Base-by-base conservation (phyloP, 2,797 vertebrate species). In the Enteromius trimaculatus region DNA sequence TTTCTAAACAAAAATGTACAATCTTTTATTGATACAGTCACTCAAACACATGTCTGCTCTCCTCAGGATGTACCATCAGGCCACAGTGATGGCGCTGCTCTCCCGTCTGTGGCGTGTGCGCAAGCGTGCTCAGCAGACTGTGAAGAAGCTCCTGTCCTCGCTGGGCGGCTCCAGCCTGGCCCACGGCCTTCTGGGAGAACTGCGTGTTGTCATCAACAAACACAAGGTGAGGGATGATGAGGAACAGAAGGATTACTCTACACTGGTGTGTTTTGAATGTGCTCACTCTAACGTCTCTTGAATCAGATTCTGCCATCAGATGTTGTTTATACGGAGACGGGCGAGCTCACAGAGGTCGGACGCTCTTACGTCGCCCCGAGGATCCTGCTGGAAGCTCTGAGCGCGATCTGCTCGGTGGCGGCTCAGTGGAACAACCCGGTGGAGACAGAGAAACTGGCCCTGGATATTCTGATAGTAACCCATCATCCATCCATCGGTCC, bases 401-500 rank as follows among this genome's bases (percentile, higher is more conserved):
- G 92, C 81, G 92, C 95, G 3, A 90, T 99, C 87, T 97, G 97
- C 1, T 94, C 93, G 0, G 92, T 95, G 42, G 95, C 96, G 19
- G 95, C 93, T 65, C 92, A 96, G 65, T 96, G 96, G 92, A 91
- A 91, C 0, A 97, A 98, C 75, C 51, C 90, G 0, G 29, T 65
- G 0, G 95, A 97, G 90, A 93, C 95, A 0, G 96, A 98, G 85
- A 95, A 93, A 19, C 86, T 99, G 87, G 97, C 97, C 19, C 92
- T 95, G 92, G 96, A 97, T 86, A 94, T 95, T 88, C 93, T 99
- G 83, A 92, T 98, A 29, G 89, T 97, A 83, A 92, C 95, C 71
- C 97, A 97, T 86, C 98, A 99, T 88, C 97, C 97, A 2, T 98
- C 97, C 58, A 92, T 99, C 88, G 96, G 98, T 99, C 87, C 34